Evolutionary conservation across 1,140 invertebrate genomes (phyloP).

Genomic region (Artemia franciscana): DNA sequence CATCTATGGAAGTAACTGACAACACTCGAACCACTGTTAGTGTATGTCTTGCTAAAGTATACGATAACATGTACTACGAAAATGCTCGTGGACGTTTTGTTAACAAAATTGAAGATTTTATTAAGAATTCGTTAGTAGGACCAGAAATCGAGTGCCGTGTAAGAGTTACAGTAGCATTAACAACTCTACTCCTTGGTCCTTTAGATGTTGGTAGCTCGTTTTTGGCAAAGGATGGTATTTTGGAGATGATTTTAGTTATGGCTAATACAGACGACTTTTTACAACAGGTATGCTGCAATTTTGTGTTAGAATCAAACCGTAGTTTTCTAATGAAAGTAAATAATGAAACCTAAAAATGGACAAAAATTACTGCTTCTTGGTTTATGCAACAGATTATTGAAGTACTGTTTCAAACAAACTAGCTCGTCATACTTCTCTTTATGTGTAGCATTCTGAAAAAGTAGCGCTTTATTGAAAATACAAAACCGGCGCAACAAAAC

Average conservation of each 20-base stretch:
- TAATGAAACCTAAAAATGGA: too few species aligned
- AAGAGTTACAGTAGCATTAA: slow-evolving; percentile 63
- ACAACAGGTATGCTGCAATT: slow-evolving; percentile 32
- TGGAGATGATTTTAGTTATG: slow-evolving; percentile 93
- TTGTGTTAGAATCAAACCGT: too few species aligned
- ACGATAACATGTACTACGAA: slow-evolving; percentile 86
- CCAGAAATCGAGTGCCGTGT: slow-evolving; percentile 79
- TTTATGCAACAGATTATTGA: too few species aligned
- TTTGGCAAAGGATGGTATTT: slow-evolving; percentile 69
- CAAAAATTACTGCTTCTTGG: too few species aligned
- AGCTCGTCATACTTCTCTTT: too few species aligned
- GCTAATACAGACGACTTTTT: slow-evolving; percentile 53
- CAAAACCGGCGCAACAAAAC: too few species aligned
- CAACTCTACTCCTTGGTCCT: slow-evolving; percentile 68
- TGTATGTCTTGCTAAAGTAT: slow-evolving; percentile 61
- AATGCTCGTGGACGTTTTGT: slow-evolving; percentile 47
- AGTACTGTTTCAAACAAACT: too few species aligned
- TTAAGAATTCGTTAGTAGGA: slow-evolving; percentile 54
- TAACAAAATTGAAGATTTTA: slow-evolving; percentile 56
- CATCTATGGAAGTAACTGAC: slow-evolving; percentile 61
- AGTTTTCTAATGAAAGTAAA: too few species aligned
- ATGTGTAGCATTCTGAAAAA: too few species aligned
- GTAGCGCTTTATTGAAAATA: too few species aligned
- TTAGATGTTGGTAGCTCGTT: slow-evolving; percentile 81
- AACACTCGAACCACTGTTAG: slow-evolving; percentile 68